Conservation (phyloP, 2,888 invertebrate genomes). For the Torymus tubicola region DNA sequence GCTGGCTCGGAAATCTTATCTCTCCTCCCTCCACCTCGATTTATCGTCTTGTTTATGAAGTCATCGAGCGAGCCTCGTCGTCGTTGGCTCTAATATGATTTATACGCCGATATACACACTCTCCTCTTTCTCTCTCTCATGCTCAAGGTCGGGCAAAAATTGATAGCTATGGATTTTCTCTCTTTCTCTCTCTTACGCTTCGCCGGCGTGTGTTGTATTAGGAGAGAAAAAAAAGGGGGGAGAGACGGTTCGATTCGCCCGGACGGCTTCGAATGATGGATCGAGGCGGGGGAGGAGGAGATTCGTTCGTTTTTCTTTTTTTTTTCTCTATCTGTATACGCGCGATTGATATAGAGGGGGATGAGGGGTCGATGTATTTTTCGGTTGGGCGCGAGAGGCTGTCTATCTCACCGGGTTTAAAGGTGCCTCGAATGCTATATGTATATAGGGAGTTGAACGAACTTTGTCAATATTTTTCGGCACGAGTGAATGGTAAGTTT, state of each 20-base stretch:
- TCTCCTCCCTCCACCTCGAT: slow-evolving; percentile 50
- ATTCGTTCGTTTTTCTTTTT: slow-evolving; percentile 1
- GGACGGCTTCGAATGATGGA: slow-evolving; percentile 16
- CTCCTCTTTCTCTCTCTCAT: neutral
- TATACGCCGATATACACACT: slow-evolving; percentile 32
- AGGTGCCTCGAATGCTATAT: too few species aligned
- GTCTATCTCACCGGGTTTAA: too few species aligned
- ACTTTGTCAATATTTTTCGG: too few species aligned
- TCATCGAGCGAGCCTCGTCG: slow-evolving; percentile 16
- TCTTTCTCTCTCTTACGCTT: too few species aligned
- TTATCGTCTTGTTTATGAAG: slow-evolving; percentile 51
- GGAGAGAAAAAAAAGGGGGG: too few species aligned
- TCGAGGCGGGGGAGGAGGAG: neutral
- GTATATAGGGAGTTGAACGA: too few species aligned
- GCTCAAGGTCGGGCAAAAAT: slow-evolving; percentile 7
- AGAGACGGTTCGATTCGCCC: slow-evolving; percentile 3
- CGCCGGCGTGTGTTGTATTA: too few species aligned
- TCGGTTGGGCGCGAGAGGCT: too few species aligned
- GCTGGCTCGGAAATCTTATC: slow-evolving; percentile 41
- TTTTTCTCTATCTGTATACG: neutral
- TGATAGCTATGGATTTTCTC: neutral
- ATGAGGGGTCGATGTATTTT: too few species aligned
- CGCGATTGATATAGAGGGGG: too few species aligned
- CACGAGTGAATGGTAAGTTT: too few species aligned
- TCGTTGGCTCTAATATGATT: slow-evolving; percentile 17